Evolutionary conservation across 2,888 invertebrate genomes (phyloP).

Genomic region (Drosophila tanythrix): DNA sequence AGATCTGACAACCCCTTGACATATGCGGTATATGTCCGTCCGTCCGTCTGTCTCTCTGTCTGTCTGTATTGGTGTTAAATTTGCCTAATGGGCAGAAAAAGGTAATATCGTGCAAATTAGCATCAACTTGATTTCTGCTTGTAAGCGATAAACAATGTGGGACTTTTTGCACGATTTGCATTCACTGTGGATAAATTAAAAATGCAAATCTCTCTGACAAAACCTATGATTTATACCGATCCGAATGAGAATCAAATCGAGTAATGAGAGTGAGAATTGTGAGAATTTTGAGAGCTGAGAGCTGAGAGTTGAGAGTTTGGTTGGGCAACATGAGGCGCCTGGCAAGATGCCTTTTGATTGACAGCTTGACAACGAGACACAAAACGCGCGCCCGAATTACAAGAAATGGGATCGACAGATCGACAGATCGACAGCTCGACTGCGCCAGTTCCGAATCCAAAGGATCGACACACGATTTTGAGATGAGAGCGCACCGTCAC

Average conservation of each 20-base stretch:
- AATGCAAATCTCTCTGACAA: conserved; percentile 35
- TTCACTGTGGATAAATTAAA: conserved; percentile 45
- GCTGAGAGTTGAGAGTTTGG: not conserved
- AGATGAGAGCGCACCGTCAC: conserved; percentile 47
- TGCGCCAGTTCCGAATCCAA: conserved; percentile 10
- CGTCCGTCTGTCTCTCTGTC: conserved; percentile 4
- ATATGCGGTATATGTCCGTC: conserved; percentile 16
- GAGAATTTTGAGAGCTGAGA: not conserved
- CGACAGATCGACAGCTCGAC: conserved; percentile 21
- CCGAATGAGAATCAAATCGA: not conserved
- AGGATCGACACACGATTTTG: conserved; percentile 19
- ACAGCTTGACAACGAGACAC: conserved; percentile 64
- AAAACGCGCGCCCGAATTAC: conserved; percentile 67
- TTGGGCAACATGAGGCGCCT: conserved; percentile 49
- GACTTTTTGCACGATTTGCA: conserved; percentile 57
- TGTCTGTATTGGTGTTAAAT: conserved; percentile 39
- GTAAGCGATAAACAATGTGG: conserved; percentile 72
- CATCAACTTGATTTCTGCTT: conserved; percentile 76
- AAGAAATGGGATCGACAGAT: conserved; percentile 44
- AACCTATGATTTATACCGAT: conserved; percentile 7
- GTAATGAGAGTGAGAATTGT: not conserved
- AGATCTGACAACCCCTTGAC: conserved; percentile 69
- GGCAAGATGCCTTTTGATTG: conserved; percentile 68
- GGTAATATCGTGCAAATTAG: conserved; percentile 60
- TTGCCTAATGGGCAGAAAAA: conserved; percentile 66